Evolutionary conservation across 1,140 invertebrate genomes (phyloP), one percentile per base, ranked within the genome.

Genomic region (Oedothorax gibbosus): DNA sequence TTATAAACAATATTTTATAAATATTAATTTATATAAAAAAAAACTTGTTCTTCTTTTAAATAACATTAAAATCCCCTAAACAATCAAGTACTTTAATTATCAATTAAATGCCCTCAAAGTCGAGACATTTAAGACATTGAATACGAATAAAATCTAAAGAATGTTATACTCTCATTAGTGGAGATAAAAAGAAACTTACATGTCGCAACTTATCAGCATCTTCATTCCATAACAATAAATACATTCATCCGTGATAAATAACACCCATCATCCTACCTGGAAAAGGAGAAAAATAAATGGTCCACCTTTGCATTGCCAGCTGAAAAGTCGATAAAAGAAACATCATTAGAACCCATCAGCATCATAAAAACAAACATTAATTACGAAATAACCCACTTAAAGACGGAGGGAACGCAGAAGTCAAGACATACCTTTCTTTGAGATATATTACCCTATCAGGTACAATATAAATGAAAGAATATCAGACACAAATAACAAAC

Each of bases 341-440:
- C 81, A 56, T 68, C 81, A 84, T 84, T 84, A 75, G 57, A 35
- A 35, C 35, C 35, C 60, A 66, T 76, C 60, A 15, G 50, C 54
- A 68, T 68, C 51, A 35, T 14, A 21, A 65, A 60, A 84, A 66
- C 53, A 75, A 73, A 57, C 81, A 84, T 84, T 84, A 84, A 84
- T 84, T 84, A 84, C 81, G 20, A 65, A 66, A 71, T 56, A 72
- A 62, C 57, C 71, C 50, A 56, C 64, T 12, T 62, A 51, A 60
- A 15, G 60, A 73, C 72, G 21, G 56, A 49, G n/a, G 35, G n/a
- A 66, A 84, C 71, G 35, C 35, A 84, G 81, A 84, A 84, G 81
- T 84, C 81, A 84, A 75, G 81, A 84, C 75, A 84, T 75, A 75
- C 57, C 71, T 76, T 53, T 71, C 35, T 35, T 84, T 84, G 81